These are phyloP conservation scores for Oreortyx pictus DNA, from an alignment of 2,797 vertebrate genomes.

Conservation along the genomic window DNA sequence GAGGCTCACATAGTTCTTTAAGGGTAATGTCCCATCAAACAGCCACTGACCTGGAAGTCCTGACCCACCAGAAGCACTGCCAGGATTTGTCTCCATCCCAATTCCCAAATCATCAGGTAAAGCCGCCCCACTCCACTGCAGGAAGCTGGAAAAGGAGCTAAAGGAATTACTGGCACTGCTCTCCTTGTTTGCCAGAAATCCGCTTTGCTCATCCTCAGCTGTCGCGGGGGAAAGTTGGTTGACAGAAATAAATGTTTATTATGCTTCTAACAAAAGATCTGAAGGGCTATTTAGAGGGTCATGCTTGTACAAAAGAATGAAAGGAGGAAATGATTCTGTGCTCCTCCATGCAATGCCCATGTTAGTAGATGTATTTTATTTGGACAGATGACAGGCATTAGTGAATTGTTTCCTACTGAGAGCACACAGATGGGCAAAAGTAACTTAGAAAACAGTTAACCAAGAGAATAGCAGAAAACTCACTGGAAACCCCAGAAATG, in stretches of 20 bases:
- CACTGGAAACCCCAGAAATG: background rate
- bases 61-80: background rate
- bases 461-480: background rate
- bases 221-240: rapidly evolving
- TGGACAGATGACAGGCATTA: background rate
- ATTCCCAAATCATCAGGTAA: rapidly evolving
- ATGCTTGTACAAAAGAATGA: background rate
- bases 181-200: background rate
- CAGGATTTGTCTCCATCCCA: rapidly evolving
- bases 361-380: background rate
- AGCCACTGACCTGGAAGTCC: background rate
- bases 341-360: background rate
- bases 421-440: background rate
- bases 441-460: background rate
- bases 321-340: background rate
- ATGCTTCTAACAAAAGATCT: background rate
- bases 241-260: background rate
- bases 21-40: background rate
- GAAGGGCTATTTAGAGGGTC: background rate
- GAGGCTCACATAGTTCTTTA: background rate
- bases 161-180: background rate
- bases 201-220: background rate
- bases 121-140: rapidly evolving
- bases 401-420: background rate
- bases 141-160: background rate